These are phyloP conservation scores for Endomychus coccineus DNA, from an alignment of 2,888 invertebrate species.

Conservation along the genomic window DNA sequence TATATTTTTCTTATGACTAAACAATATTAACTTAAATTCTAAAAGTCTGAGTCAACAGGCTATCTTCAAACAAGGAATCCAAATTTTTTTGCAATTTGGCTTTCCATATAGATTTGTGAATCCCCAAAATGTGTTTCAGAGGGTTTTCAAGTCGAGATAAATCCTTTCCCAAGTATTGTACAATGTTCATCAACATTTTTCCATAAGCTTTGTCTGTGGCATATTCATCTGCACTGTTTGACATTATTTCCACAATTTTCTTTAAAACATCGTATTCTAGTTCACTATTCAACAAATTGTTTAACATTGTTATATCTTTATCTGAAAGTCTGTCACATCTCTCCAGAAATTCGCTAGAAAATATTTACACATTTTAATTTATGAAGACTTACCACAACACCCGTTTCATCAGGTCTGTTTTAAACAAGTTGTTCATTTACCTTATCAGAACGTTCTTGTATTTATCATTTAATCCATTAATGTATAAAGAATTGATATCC, in stretches of 20 bases:
- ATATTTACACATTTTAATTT: neutral
- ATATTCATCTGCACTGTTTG: neutral
- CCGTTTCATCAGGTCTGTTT: too few species aligned
- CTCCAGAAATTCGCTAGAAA: conserved; percentile 1
- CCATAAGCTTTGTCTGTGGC: conserved; percentile 4
- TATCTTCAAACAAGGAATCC: neutral
- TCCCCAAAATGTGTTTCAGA: conserved; percentile 1
- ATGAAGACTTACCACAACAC: too few species aligned
- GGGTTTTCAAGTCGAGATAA: neutral
- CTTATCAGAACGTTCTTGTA: neutral
- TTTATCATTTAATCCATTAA: neutral
- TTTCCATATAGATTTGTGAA: conserved; percentile 5
- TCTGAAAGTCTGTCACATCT: neutral
- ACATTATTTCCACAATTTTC: conserved; percentile 3
- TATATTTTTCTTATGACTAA: too few species aligned
- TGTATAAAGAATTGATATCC: conserved; percentile 1
- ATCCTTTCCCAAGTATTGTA: neutral
- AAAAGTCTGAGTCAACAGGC: too few species aligned
- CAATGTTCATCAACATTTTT: neutral
- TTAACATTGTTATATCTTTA: neutral
- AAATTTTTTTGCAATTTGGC: conserved; percentile 1
- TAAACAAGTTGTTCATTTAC: too few species aligned
- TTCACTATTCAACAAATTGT: neutral
- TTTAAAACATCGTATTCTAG: neutral
- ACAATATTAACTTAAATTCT: too few species aligned